These are phyloP conservation scores for Hippocampus guttulatus DNA, from an alignment of 2,113 vertebrate genomes.

Conservation along the genomic window DNA sequence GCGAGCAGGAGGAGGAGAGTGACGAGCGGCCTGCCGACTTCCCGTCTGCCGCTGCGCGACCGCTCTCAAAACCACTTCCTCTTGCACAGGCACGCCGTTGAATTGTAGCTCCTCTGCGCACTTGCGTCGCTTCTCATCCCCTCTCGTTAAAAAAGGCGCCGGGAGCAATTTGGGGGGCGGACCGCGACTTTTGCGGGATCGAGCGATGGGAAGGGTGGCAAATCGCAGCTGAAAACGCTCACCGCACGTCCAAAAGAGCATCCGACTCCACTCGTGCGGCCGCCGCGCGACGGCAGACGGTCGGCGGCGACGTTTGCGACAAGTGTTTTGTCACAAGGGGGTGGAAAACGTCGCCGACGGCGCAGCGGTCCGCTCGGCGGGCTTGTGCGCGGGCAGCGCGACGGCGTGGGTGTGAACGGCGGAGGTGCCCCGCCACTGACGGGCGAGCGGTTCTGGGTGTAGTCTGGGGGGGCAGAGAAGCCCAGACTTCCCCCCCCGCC, in stretches of 20 bases:
- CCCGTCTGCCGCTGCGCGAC: constrained; percentile 68
- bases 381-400: too few species aligned
- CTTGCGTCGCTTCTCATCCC: constrained; percentile 28
- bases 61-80: constrained; percentile 75
- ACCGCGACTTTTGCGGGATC: not conserved
- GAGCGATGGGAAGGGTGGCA: not conserved
- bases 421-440: too few species aligned
- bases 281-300: too few species aligned
- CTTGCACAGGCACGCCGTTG: constrained; percentile 37
- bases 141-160: constrained; percentile 31
- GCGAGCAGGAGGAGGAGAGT: constrained; percentile 46
- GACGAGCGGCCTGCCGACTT: constrained; percentile 60
- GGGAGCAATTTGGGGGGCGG: not conserved
- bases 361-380: too few species aligned
- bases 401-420: too few species aligned
- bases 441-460: too few species aligned
- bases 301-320: too few species aligned
- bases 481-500: too few species aligned
- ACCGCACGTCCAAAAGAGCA: not conserved
- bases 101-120: constrained; percentile 47
- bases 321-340: too few species aligned
- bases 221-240: not conserved
- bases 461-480: too few species aligned
- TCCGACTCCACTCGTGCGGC: not conserved
- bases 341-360: too few species aligned